phyloP scores from a whole-genome alignment of 1,140 invertebrate genomes.

The Andricus grossulariae region DNA sequence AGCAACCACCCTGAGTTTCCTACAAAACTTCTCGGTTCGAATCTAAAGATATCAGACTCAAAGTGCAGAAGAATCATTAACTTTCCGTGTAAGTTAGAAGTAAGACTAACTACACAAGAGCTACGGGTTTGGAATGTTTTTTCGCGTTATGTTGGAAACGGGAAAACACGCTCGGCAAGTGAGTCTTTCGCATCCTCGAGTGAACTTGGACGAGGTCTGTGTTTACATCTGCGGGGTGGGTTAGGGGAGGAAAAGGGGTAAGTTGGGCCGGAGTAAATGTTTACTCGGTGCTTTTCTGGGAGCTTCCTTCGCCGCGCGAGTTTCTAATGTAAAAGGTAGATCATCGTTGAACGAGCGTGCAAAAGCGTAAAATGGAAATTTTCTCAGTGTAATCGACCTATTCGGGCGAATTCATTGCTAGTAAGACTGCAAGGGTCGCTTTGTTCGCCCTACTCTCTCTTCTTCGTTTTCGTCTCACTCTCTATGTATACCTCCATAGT shows the following conservation, averaged over 20 bases:
- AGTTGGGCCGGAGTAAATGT: slow-evolving; percentile 49
- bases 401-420: slow-evolving; percentile 35
- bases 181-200: slow-evolving; percentile 8
- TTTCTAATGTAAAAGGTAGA: slow-evolving; percentile 40
- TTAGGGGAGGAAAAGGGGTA: slow-evolving; percentile 39
- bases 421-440: slow-evolving; percentile 2
- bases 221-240: neutral
- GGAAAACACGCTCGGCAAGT: too few relatives aligned
- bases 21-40: too few relatives aligned
- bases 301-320: slow-evolving; percentile 35
- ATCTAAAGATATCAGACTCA: neutral
- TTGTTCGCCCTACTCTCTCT: neutral
- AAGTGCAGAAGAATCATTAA: slow-evolving; percentile 6
- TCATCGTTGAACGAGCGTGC: slow-evolving; percentile 37
- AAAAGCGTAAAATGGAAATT: slow-evolving; percentile 57
- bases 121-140: neutral
- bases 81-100: neutral
- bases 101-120: neutral
- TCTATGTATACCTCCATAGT: too few relatives aligned
- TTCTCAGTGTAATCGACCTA: slow-evolving; percentile 56
- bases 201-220: slow-evolving; percentile 20
- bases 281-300: slow-evolving; percentile 52
- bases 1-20: too few relatives aligned
- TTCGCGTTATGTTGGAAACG: too few relatives aligned
- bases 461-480: neutral